These are phyloP conservation scores for Seriola quinqueradiata DNA, from an alignment of 2,113 vertebrate genomes.

Conservation along the genomic window DNA sequence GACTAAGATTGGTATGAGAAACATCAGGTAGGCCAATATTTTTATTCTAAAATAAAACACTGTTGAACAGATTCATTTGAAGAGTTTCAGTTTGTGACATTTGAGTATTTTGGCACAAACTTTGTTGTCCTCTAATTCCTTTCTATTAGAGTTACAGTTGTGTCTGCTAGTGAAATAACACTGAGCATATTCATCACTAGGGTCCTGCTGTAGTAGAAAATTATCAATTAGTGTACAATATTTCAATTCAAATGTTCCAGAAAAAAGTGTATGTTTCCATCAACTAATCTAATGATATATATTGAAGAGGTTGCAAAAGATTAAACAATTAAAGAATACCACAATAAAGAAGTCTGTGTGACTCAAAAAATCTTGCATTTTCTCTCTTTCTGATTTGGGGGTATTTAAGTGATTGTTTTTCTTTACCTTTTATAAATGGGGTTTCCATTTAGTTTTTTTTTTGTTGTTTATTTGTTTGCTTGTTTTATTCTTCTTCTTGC, in stretches of 20 bases:
- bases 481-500: neutral
- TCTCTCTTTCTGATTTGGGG: neutral
- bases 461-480: neutral
- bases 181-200: neutral
- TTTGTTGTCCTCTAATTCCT: neutral
- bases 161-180: neutral
- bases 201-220: neutral
- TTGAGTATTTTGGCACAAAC: neutral
- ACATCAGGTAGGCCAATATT: neutral
- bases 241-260: constrained; percentile 1
- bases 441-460: neutral
- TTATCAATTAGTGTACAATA: neutral
- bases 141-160: constrained; percentile 4
- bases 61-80: neutral
- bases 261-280: constrained; percentile 2
- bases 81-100: neutral
- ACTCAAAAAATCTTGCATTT: constrained; percentile 5
- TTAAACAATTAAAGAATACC: constrained; percentile 1
- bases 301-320: constrained; percentile 1
- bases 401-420: neutral
- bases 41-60: neutral
- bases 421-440: neutral
- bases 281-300: neutral
- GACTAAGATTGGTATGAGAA: neutral
- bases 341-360: constrained; percentile 23